Percentiles rank a stretch among this genome's conserved stretches.
These are phyloP conservation scores for Cirrhinus mrigala DNA, from an alignment of 2,797 vertebrate genomes.

Conservation along the genomic window DNA sequence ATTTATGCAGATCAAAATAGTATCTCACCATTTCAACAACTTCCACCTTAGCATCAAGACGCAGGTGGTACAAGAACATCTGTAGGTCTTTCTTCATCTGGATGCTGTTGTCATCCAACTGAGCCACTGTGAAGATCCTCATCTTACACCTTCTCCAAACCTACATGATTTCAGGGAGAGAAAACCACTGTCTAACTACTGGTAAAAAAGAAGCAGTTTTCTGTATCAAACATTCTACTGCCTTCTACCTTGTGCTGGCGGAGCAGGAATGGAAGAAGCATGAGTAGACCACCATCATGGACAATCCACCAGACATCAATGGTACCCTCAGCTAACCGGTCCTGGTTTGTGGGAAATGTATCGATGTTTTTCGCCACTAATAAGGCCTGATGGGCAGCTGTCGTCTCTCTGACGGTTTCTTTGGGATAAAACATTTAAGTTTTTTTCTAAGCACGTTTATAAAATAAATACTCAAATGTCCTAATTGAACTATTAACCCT, in stretches of 20 bases:
- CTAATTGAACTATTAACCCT: too few species aligned
- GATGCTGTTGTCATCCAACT: constrained; percentile 97
- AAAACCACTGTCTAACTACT: background rate
- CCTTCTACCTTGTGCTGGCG: constrained; percentile 90
- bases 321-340: constrained; percentile 86
- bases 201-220: background rate
- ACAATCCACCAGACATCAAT: constrained; percentile 99
- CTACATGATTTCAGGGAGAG: constrained; percentile 68
- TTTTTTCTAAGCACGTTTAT: background rate
- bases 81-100: constrained; percentile 99
- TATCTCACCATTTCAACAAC: constrained; percentile 95
- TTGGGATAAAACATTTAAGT: constrained; percentile 25
- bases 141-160: constrained; percentile 96
- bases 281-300: constrained; percentile 94
- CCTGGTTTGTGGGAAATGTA: constrained; percentile 86
- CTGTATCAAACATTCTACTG: background rate
- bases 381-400: constrained; percentile 90
- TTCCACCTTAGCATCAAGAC: constrained; percentile 93
- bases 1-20: background rate
- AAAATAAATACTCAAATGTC: too few species aligned
- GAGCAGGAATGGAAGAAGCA: constrained; percentile 94
- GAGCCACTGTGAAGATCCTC: constrained; percentile 96
- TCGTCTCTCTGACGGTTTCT: constrained; percentile 95
- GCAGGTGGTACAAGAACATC: constrained; percentile 92
- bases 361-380: constrained; percentile 95